Evolutionary conservation across 1,140 invertebrate genomes (phyloP), one percentile per base, ranked within the genome.

Genomic region (Bradysia coprophila): DNA sequence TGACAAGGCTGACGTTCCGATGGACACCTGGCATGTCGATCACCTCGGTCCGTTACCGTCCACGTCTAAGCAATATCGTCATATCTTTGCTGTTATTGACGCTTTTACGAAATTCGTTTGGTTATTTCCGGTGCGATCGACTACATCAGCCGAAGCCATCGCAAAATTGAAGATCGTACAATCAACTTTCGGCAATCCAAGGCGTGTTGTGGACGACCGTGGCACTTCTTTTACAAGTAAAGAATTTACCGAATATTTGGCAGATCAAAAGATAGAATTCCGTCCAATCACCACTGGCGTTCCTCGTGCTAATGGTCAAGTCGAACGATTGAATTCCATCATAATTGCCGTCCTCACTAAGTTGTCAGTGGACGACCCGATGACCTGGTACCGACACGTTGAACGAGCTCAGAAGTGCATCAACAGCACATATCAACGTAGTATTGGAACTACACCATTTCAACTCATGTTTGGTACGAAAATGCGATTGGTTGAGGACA

Each of bases 51-150:
- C 62, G 4, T 39, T 64, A 18, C 41, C 47, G 18, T 31, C 48
- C 5, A 57, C 57, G 0, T 48, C 47, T 10, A 66, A 66, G 32
- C 46, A 48, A 5, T 65, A 67, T 43, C n/a, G n/a, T n/a, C 45
- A 64, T 43, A 50, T 65, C 2, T 49, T 65, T 0, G 53, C 48
- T 0, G 43, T 66, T 1, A 46, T 62, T 2, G 57, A 64, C 45
- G 52, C 44, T 2, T 65, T 63, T 48, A 52, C 56, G 1, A 64
- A 65, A 38, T 65, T 62, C 48, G 44, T 47, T 2, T 61, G 54
- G 51, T 13, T 65, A 31, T 61, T 55, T 42, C 47, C 58, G 2
- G 50, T 54, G 8, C 60, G 57, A 21, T 47, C 48, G 1, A 56
- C 53, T 2, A 51, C 51, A 3, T 43, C 51, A 0, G 42, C 45